Percentiles rank a stretch among this genome's conserved stretches.
phyloP scores from a whole-genome alignment of 2,888 invertebrate species.

The Drosophila eohydei region DNA sequence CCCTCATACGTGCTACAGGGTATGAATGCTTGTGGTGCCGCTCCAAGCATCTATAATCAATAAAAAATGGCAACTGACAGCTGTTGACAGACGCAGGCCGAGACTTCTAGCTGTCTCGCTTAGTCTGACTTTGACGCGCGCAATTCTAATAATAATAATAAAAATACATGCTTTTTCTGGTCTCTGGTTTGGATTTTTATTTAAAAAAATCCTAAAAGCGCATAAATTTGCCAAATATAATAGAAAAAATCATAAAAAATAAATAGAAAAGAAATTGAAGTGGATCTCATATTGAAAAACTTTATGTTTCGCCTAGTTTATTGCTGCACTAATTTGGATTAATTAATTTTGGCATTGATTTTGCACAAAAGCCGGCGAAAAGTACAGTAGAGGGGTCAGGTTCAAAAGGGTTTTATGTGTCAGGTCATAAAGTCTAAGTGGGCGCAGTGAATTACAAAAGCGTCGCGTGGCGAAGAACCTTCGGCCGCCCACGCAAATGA shows the following conservation, averaged over 20 bases:
- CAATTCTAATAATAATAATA: constrained; percentile 23
- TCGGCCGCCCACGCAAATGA: constrained; percentile 58
- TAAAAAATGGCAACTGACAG: constrained; percentile 37
- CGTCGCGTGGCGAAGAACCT: constrained; percentile 30
- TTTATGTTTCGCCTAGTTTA: constrained; percentile 30
- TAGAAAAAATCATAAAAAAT: neutral
- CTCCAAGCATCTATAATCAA: constrained; percentile 28
- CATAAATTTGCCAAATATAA: neutral
- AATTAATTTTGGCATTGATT: constrained; percentile 69
- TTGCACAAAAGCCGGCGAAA: constrained; percentile 4
- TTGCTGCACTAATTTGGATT: constrained; percentile 46
- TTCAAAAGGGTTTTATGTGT: constrained; percentile 66
- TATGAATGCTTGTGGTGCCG: constrained; percentile 1
- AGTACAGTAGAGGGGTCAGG: constrained; percentile 28
- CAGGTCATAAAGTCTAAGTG: constrained; percentile 62
- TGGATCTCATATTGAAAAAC: too few relatives aligned
- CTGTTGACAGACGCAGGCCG: constrained; percentile 31
- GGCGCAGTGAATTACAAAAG: constrained; percentile 25
- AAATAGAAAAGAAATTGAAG: neutral
- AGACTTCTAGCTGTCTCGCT: constrained; percentile 29
- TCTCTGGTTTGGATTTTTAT: constrained; percentile 11
- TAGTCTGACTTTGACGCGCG: constrained; percentile 35
- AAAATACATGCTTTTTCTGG: constrained; percentile 9
- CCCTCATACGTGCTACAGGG: neutral
- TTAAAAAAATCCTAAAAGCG: neutral